Evolutionary conservation across 2,113 vertebrate species (phyloP), one percentile per base, ranked within the genome.

Genomic region (Centropus bengalensis): DNA sequence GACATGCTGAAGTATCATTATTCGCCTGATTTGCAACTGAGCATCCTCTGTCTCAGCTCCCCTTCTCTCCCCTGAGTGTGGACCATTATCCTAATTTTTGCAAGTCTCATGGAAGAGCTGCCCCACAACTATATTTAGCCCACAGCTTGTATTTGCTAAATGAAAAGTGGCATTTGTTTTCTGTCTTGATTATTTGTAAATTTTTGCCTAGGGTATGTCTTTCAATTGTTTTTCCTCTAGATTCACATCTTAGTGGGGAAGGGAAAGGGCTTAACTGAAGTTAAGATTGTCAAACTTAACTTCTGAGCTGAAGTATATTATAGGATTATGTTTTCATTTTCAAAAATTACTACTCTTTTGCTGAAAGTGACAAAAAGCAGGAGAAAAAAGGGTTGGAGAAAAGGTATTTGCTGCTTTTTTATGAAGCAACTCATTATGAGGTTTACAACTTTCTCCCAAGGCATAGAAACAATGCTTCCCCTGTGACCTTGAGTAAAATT

Each of bases 1-100:
- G 95, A 95, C 90, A 96, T 94, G 95, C 95, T 97, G 82, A 96
- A 96, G 56, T 76, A 90, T 90, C 92, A 94, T 91, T 91, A 93
- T 90, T 81, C 2, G n/a, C 76, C 76, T 78, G 91, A 75, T 38
- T 92, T 6, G 0, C 73, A 95, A 36, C 76, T 9, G 52, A 93
- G 60, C 52, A 81, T 81, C 45, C 75, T 67, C 32, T 7, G 23
- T 49, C 55, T 85, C 51, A 1, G 0, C 49, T 93, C 42, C 47
- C 44, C 52, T 74, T 68, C 73, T 42, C 79, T 91, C 79, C 88
- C 85, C 42, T 21, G 47, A 88, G 71, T 40, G 56, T 15, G 71
- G 55, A 14, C 71, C 62, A 68, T 91, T 55, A 82, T 82, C 59
- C 51, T 94, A 40, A 30, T 91, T 96, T 96, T 62, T 93, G 82